These are phyloP conservation scores for Sardinella longiceps DNA, from an alignment of 2,797 vertebrate genomes.

Conservation along the genomic window DNA sequence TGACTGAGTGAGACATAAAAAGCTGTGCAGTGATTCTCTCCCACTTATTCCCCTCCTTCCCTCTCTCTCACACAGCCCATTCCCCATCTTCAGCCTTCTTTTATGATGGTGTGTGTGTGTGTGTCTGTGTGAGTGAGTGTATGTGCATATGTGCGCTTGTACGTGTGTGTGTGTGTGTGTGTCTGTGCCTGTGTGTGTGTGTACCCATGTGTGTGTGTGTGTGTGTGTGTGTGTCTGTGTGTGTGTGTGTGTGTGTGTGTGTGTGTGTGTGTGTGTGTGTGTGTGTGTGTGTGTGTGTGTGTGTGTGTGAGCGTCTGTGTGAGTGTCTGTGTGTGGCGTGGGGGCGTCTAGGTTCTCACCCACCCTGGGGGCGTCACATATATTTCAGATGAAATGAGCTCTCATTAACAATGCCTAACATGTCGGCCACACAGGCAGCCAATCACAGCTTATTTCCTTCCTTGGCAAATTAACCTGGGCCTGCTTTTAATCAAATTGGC, in stretches of 20 bases:
- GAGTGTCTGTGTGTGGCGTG: constrained; percentile 28
- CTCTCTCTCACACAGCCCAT: constrained; percentile 37
- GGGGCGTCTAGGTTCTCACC: constrained; percentile 56
- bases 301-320: background rate
- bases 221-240: background rate
- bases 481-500: constrained; percentile 59
- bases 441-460: constrained; percentile 58
- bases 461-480: constrained; percentile 62
- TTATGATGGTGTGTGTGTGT: background rate
- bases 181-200: background rate
- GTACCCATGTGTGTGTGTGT: background rate
- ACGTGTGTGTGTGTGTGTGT: too few species aligned
- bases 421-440: constrained; percentile 61
- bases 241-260: background rate
- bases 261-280: too few species aligned
- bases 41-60: constrained; percentile 64
- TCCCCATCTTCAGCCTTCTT: background rate
- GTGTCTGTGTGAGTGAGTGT: too few species aligned
- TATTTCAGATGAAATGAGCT: constrained; percentile 59
- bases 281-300: too few species aligned
- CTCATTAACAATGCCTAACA: constrained; percentile 67
- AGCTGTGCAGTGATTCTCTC: constrained; percentile 64
- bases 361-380: constrained; percentile 51
- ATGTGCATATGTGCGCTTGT: too few species aligned
- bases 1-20: constrained; percentile 73